phyloP scores from a whole-genome alignment of 2,888 invertebrate species.

The Yponomeuta plumbellus region DNA sequence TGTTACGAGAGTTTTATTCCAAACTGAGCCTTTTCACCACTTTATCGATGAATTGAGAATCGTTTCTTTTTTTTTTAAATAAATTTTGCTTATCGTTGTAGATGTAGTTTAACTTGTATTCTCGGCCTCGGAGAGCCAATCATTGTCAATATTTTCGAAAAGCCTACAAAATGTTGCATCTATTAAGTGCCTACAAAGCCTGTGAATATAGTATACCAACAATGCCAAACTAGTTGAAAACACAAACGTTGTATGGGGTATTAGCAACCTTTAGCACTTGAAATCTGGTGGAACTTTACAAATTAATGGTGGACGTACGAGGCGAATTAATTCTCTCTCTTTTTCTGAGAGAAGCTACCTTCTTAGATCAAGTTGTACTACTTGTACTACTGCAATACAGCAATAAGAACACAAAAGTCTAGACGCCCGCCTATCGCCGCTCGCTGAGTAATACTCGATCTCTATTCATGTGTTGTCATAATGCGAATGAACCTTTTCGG shows the following conservation, averaged over 20 bases:
- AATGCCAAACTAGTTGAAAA: too few species aligned
- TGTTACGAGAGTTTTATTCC: neutral
- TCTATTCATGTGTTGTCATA: conserved; percentile 36
- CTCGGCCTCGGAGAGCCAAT: too few species aligned
- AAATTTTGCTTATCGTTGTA: too few species aligned
- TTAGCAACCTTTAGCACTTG: neutral
- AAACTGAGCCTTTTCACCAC: neutral
- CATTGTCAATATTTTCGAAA: too few species aligned
- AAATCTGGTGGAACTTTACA: too few species aligned
- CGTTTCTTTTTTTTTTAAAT: too few species aligned
- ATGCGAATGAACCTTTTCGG: conserved; percentile 13
- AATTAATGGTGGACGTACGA: neutral
- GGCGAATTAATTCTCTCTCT: neutral
- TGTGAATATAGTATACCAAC: too few species aligned
- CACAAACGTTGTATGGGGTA: too few species aligned
- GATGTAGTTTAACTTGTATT: neutral
- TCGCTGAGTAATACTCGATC: conserved; percentile 34
- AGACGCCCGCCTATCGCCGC: conserved; percentile 27
- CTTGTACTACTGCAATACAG: neutral
- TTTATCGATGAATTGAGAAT: neutral
- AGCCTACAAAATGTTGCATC: too few species aligned
- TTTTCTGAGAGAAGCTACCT: too few species aligned
- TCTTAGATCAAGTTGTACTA: too few species aligned
- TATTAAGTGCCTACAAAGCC: too few species aligned
- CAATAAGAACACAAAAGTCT: conserved; percentile 24